These are phyloP conservation scores for Anolis carolinensis DNA, from an alignment of 2,113 vertebrate genomes.

Conservation along the genomic window DNA sequence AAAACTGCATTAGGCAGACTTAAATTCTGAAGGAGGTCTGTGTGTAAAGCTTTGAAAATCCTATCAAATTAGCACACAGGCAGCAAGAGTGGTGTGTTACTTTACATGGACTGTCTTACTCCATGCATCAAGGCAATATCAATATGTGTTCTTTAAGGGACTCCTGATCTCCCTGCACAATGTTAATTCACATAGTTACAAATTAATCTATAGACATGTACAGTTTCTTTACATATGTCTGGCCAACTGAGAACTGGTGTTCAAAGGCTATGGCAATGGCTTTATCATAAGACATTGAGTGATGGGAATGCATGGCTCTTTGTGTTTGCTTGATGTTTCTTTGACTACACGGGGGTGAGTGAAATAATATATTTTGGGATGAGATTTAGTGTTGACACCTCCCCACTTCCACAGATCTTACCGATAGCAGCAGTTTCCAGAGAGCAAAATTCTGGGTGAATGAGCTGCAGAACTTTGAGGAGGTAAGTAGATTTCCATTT, in stretches of 20 bases:
- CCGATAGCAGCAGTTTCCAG: constrained; percentile 92
- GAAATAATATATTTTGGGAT: constrained; percentile 4
- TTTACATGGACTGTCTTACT: neutral
- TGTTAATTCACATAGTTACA: neutral
- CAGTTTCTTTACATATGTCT: too few relatives aligned
- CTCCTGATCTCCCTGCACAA: neutral
- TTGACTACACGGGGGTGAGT: neutral
- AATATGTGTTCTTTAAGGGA: neutral
- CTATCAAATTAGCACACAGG: neutral
- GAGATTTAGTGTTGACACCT: neutral
- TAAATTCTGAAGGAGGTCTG: neutral
- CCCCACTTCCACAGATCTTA: constrained; percentile 81
- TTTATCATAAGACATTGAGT: neutral
- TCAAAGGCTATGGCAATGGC: neutral
- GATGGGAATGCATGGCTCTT: neutral
- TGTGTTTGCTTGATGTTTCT: neutral
- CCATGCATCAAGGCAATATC: neutral
- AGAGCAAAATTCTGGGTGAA: constrained; percentile 97
- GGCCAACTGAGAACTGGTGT: neutral
- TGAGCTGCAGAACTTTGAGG: constrained; percentile 93
- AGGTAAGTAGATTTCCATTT: constrained; percentile 74
- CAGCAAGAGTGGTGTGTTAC: neutral
- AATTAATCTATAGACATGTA: neutral
- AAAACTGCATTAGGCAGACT: neutral
- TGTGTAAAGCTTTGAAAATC: neutral